Base-by-base conservation (phyloP, 1,140 invertebrate genomes). In the Listronotus bonariensis region DNA sequence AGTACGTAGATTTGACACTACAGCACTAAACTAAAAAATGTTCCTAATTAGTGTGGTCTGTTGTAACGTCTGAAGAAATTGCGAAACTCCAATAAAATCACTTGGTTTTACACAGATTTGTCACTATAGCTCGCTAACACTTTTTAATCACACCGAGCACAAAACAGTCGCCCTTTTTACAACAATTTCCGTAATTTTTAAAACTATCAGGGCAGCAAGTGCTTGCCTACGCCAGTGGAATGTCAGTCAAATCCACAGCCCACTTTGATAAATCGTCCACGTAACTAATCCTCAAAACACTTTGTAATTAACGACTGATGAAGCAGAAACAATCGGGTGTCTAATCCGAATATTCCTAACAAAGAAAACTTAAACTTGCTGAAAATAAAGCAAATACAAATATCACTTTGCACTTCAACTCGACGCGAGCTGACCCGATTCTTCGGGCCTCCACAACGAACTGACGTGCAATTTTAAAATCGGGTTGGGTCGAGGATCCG, bases 211-310 rank as follows among this genome's bases (percentile, higher is more conserved):
- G 26, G 36, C n/a, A 65, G 45, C 40, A 49, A 63, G n/a, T 63
- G 46, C 45, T 45, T 65, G 36, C 62, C 62, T 65, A 65, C 62
- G 62, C 62, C 62, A 65, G 36, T 65, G 62, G 45, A 40, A 42
- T 34, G 54, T 49, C 62, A 65, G 62, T 57, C 45, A 48, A 57
- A 65, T 65, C 51, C 62, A 65, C 62, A 65, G 54, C 62, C 62
- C 62, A 65, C 62, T 32, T 12, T 52, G 9, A 53, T 48, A 65
- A 56, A 57, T n/a, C 17, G 42, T 61, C 49, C 18, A 61, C 15
- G 48, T 18, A 52, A 61, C 43, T 5, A 26, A 11, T 26, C 40
- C 15, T 32, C 34, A 53, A 51, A n/a, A 11, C 48, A 38, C 48
- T 10, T n/a, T 15, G 12, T 7, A 61, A 31, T 32, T 11, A 6